These are phyloP conservation scores for Rhopalosiphum padi DNA, from an alignment of 1,140 invertebrate genomes.

Conservation along the genomic window DNA sequence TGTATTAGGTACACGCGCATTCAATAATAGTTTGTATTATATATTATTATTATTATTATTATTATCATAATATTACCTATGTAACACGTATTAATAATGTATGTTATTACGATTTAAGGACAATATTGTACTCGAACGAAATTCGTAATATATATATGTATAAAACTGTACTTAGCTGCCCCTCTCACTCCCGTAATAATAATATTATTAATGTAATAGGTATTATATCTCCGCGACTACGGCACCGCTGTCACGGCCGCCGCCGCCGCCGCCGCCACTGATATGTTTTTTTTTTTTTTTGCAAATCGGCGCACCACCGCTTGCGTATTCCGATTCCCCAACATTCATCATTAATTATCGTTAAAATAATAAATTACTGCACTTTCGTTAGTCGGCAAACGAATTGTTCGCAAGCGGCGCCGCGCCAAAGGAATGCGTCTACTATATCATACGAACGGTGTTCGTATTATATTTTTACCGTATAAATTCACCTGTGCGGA, in stretches of 20 bases:
- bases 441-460: background rate
- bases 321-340: background rate
- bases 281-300: background rate
- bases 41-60: background rate
- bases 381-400: background rate
- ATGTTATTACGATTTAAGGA: constrained; percentile 6
- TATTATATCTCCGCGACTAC: background rate
- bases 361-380: background rate
- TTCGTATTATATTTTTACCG: background rate
- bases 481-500: background rate
- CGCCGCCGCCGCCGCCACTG: no score
- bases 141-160: constrained; percentile 13
- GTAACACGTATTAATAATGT: constrained; percentile 14
- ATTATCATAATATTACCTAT: constrained; percentile 14
- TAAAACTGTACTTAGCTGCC: background rate
- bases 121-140: background rate
- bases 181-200: background rate
- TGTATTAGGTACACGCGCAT: background rate
- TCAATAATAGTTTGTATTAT: constrained; percentile 1
- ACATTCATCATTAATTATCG: background rate
- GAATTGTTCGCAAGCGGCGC: background rate
- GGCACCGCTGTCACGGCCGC: no score
- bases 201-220: background rate
- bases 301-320: background rate
- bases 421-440: background rate